Evolutionary conservation across 2,113 vertebrate genomes (phyloP), one percentile per base, ranked within the genome.

Genomic region (Candoia aspera): DNA sequence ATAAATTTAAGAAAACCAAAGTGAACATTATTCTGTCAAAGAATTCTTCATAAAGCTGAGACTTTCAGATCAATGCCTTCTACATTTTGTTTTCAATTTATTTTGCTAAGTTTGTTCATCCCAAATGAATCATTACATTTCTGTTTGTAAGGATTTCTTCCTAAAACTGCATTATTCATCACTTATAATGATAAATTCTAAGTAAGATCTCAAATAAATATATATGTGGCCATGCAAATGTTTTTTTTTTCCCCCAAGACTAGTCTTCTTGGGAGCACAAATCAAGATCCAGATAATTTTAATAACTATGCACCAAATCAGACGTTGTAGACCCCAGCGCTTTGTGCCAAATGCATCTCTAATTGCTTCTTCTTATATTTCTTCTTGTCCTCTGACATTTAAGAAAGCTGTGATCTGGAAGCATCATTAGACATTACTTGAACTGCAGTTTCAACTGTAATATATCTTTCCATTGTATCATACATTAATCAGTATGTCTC

Each of bases 1-100:
- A 89, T 46, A 92, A 54, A 92, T 62, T 59, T n/a, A 89, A 26
- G 29, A 62, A 13, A 64, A 85, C 23, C 73, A 92, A 21, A 91
- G 49, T 49, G 19, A 60, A 85, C 10, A 3, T 79, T 73, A 59
- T 46, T 58, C 6, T 87, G 53, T n/a, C 5, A 57, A 87, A 73
- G 26, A n/a, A 57, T 87, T 49, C 24, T 11, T 6, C 4, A 15
- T 49, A 88, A 88, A 88, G 9, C 85, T 42, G 57, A 42, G 49
- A n/a, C 46, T 87, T 58, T 37, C 84, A 86, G 49, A n/a, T 11
- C 85, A 33, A 11, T 4, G 26, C 54, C 54, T 53, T 8, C 24
- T 12, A 1, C 54, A 46, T 58, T 26, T 8, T 37, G 13, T 58
- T 91, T 64, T 54, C 46, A 37, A 17, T 86, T 91, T 24, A 33